These are phyloP conservation scores for Heliconius hortense DNA, from an alignment of 2,888 invertebrate genomes.

Conservation along the genomic window DNA sequence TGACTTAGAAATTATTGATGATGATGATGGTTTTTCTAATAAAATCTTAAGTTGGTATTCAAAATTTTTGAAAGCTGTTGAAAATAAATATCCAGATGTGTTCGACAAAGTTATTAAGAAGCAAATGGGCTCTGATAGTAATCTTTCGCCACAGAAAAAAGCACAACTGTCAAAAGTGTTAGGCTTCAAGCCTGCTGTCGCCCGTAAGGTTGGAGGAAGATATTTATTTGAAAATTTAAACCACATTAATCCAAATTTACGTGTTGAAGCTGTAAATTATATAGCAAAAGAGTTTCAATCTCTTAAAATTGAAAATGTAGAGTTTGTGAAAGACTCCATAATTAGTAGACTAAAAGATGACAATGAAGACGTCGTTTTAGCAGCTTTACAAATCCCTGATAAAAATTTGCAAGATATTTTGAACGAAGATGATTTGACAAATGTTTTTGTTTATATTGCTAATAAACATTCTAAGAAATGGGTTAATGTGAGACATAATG, in stretches of 20 bases:
- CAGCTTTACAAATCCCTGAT: constrained; percentile 75
- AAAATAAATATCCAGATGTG: constrained; percentile 86
- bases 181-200: constrained; percentile 81
- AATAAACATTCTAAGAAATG: constrained; percentile 67
- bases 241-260: constrained; percentile 85
- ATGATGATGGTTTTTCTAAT: constrained; percentile 58
- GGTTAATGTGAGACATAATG: constrained; percentile 64
- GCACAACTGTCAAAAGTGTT: constrained; percentile 70
- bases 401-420: constrained; percentile 67
- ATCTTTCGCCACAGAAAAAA: constrained; percentile 55
- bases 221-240: constrained; percentile 87
- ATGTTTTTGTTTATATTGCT: constrained; percentile 77
- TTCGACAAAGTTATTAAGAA: constrained; percentile 86
- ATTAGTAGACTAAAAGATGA: constrained; percentile 86
- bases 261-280: constrained; percentile 85
- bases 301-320: constrained; percentile 77
- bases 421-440: constrained; percentile 68
- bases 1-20: constrained; percentile 74
- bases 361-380: constrained; percentile 82
- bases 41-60: constrained; percentile 80
- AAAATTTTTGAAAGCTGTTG: constrained; percentile 82
- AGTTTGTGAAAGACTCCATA: constrained; percentile 85
- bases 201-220: constrained; percentile 75
- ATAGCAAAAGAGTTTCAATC: constrained; percentile 80
- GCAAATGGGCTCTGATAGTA: constrained; percentile 69